phyloP scores from a whole-genome alignment of 1,140 invertebrate species.

The Drosophila littoralis region DNA sequence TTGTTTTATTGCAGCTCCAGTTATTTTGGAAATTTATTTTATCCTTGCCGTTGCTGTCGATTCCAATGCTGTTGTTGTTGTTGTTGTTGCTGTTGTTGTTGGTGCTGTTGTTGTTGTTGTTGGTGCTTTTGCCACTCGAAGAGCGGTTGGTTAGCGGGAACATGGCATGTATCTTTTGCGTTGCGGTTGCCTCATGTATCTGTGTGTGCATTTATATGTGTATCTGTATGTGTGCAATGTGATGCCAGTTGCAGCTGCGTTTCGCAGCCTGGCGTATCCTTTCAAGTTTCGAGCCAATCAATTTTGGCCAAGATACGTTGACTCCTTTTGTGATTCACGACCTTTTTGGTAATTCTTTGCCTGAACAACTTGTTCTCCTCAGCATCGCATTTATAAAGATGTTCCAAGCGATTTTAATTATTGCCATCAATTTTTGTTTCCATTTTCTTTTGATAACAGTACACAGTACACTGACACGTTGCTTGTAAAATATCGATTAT shows the following conservation, averaged over 20 bases:
- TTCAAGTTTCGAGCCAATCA: conserved; percentile 53
- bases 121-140: conserved; percentile 76
- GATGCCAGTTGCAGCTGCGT: conserved; percentile 61
- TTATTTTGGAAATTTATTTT: conserved; percentile 84
- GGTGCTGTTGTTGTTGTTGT: conserved; percentile 42
- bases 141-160: conserved; percentile 79
- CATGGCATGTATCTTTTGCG: conserved; percentile 77
- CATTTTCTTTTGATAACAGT: conserved; percentile 4
- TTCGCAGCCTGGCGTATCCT: conserved; percentile 52
- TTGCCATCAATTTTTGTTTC: conserved; percentile 21
- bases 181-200: conserved; percentile 58
- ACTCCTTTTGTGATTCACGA: conserved; percentile 35
- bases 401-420: neutral
- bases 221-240: conserved; percentile 15
- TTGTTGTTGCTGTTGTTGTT: conserved; percentile 37
- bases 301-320: conserved; percentile 30
- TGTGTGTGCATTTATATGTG: conserved; percentile 22
- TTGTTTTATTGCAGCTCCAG: conserved; percentile 84
- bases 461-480: neutral
- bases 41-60: conserved; percentile 66
- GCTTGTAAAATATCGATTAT: too few species aligned
- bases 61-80: conserved; percentile 34
- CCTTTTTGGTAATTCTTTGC: conserved; percentile 15
- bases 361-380: conserved; percentile 4
- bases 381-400: conserved; percentile 56